These are phyloP conservation scores for Melanaphis sacchari DNA, from an alignment of 1,140 invertebrate genomes.

Conservation along the genomic window DNA sequence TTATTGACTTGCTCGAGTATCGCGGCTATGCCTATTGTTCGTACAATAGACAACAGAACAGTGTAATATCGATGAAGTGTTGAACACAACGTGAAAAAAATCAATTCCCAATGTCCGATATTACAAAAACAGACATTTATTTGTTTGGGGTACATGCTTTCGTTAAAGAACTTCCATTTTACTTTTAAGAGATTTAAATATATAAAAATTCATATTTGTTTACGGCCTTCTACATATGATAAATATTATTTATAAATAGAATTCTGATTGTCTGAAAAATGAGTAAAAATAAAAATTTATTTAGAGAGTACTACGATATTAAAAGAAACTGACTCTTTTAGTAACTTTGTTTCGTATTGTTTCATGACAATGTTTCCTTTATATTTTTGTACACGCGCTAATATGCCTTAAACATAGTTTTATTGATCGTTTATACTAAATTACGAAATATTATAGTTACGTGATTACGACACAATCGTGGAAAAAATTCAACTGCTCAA, in stretches of 20 bases:
- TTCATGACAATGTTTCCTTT: neutral
- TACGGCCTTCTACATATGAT: neutral
- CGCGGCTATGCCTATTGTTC: neutral
- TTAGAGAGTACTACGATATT: neutral
- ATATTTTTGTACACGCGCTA: neutral
- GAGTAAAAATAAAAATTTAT: neutral
- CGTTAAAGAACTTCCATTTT: neutral
- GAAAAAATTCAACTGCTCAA: neutral
- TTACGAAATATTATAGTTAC: neutral
- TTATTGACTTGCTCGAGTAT: neutral
- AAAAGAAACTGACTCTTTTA: neutral
- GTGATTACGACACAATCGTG: neutral
- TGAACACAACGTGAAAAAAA: neutral
- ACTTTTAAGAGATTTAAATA: neutral
- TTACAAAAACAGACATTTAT: neutral
- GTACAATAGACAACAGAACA: neutral
- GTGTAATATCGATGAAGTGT: neutral
- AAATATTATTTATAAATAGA: neutral
- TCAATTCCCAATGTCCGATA: neutral
- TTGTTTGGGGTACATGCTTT: neutral
- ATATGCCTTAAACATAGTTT: neutral
- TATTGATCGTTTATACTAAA: neutral
- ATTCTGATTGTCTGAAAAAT: neutral
- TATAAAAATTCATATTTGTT: neutral
- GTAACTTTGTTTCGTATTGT: neutral